Evolutionary conservation across 2,888 invertebrate genomes (phyloP).

Genomic region (Drosophila suboccidentalis): DNA sequence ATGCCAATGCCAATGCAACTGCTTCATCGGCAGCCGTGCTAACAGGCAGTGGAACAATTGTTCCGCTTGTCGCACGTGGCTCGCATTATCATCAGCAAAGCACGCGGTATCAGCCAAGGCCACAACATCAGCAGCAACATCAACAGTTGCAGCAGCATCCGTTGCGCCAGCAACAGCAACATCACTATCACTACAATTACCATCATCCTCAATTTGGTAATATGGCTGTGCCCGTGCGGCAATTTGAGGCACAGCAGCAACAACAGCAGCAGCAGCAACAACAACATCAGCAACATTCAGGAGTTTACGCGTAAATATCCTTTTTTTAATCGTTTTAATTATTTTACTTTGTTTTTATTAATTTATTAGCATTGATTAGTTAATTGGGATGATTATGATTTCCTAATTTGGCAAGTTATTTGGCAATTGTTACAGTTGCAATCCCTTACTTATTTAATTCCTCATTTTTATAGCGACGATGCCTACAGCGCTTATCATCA

Average conservation of each 20-base stretch:
- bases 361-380: conserved; percentile 15
- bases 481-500: conserved; percentile 69
- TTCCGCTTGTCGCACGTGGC: conserved; percentile 67
- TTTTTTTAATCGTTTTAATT: neutral
- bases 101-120: conserved; percentile 57
- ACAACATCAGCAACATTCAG: conserved; percentile 59
- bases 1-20: conserved; percentile 58
- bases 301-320: conserved; percentile 69
- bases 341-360: conserved; percentile 1
- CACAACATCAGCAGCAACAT: conserved; percentile 56
- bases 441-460: conserved; percentile 1
- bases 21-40: conserved; percentile 73
- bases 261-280: conserved; percentile 52
- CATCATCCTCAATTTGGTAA: conserved; percentile 85
- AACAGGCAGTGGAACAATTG: conserved; percentile 70
- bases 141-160: conserved; percentile 55
- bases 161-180: conserved; percentile 54
- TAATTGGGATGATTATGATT: conserved; percentile 6
- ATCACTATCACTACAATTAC: conserved; percentile 79
- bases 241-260: conserved; percentile 63
- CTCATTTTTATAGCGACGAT: conserved; percentile 55
- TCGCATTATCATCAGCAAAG: conserved; percentile 65
- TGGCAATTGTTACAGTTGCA: conserved; percentile 3
- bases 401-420: conserved; percentile 7
- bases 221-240: conserved; percentile 84